Evolutionary conservation across 2,113 vertebrate species (phyloP).

Genomic region (Silurus glanis): DNA sequence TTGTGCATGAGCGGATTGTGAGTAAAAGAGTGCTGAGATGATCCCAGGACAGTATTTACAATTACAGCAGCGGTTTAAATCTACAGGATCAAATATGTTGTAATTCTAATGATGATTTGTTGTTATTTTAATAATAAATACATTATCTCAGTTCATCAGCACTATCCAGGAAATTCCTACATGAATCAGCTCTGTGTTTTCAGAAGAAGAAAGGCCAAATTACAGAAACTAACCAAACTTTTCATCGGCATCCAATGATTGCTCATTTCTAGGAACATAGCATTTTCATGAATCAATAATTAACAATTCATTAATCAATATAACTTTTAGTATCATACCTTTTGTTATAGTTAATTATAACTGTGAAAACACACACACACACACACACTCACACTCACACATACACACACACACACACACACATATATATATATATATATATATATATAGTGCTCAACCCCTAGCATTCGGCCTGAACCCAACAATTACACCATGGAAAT

Average conservation of each 20-base stretch:
- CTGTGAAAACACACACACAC: no score
- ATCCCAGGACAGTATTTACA: background rate
- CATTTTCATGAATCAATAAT: no score
- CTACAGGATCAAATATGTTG: background rate
- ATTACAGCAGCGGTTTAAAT: background rate
- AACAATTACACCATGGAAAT: background rate
- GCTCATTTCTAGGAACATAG: no score
- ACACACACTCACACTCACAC: no score
- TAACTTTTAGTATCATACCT: no score
- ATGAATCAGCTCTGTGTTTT: background rate
- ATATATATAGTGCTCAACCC: no score
- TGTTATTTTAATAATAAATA: background rate
- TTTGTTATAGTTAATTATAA: no score
- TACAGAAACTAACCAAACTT: background rate
- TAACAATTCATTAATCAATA: no score
- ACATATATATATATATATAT: no score
- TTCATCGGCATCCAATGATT: no score
- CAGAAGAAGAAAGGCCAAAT: background rate
- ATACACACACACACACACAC: no score
- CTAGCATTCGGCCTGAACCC: no score
- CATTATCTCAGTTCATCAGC: background rate
- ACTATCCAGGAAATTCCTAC: background rate
- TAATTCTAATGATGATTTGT: background rate
- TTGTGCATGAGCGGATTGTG: background rate
- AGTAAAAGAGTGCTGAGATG: background rate